These are phyloP conservation scores for Eonycteris spelaea DNA, from an alignment of 2,113 vertebrate species.

Conservation along the genomic window DNA sequence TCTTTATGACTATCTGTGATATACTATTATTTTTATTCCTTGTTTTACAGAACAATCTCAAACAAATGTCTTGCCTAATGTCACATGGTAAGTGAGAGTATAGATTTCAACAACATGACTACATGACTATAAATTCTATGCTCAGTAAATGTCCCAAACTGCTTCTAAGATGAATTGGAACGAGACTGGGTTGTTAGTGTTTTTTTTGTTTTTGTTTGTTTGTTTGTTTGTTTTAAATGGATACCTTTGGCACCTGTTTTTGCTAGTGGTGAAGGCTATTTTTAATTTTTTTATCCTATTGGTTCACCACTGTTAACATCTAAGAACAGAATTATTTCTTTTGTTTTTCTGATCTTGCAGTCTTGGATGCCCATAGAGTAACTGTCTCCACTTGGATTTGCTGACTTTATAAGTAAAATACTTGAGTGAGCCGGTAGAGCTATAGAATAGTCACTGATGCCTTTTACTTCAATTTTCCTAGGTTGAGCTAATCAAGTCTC, in stretches of 20 bases:
- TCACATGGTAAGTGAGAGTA: background rate
- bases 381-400: background rate
- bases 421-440: background rate
- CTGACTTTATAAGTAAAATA: background rate
- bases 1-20: background rate
- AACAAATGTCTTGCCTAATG: background rate
- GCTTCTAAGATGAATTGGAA: background rate
- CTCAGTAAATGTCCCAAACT: background rate
- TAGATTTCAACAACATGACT: background rate
- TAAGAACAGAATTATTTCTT: background rate
- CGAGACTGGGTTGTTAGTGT: background rate
- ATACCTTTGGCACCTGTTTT: background rate
- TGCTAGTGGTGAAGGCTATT: background rate
- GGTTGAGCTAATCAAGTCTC: background rate
- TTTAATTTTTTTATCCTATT: background rate
- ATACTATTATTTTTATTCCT: background rate
- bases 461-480: background rate
- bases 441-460: background rate
- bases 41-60: background rate
- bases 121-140: background rate
- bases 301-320: background rate
- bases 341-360: background rate
- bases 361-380: background rate
- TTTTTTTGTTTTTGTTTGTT: background rate
- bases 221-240: background rate